These are phyloP conservation scores for Crepidodera aurea DNA, from an alignment of 2,888 invertebrate genomes.

Conservation along the genomic window DNA sequence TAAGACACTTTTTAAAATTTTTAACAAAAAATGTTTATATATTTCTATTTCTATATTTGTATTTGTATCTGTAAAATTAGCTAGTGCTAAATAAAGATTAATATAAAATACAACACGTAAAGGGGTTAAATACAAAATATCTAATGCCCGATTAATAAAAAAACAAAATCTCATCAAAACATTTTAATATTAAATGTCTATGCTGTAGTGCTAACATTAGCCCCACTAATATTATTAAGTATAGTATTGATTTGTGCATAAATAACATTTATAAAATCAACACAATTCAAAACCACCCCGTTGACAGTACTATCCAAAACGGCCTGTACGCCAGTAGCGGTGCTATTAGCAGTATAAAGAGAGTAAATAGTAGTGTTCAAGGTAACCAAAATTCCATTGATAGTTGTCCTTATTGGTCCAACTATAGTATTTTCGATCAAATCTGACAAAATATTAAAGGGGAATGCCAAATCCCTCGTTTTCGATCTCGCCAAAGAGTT, in stretches of 20 bases:
- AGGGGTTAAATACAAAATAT: too few relatives aligned
- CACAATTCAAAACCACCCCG: not conserved
- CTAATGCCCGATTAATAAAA: too few relatives aligned
- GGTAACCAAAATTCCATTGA: slow-evolving; percentile 9
- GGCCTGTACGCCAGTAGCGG: slow-evolving; percentile 2
- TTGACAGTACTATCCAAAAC: slow-evolving; percentile 7
- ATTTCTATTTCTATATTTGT: too few relatives aligned
- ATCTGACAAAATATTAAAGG: not conserved
- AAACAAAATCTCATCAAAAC: too few relatives aligned
- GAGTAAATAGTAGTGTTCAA: slow-evolving; percentile 4
- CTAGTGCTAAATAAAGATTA: too few relatives aligned
- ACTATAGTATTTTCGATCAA: slow-evolving; percentile 3
- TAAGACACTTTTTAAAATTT: too few relatives aligned
- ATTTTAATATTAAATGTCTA: too few relatives aligned
- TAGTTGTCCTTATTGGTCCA: not conserved
- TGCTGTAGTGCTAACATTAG: not conserved
- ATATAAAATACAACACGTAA: too few relatives aligned
- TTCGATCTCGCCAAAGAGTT: not conserved
- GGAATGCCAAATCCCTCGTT: not conserved
- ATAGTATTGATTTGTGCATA: not conserved
- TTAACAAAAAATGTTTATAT: too few relatives aligned
- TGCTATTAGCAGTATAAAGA: not conserved
- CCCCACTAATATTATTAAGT: not conserved
- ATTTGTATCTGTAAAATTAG: too few relatives aligned
- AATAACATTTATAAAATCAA: not conserved